A percentile compares a stretch with the other conserved stretches of the same genome.
phyloP scores from a whole-genome alignment of 1,140 invertebrate genomes.

The Psix sp. region DNA sequence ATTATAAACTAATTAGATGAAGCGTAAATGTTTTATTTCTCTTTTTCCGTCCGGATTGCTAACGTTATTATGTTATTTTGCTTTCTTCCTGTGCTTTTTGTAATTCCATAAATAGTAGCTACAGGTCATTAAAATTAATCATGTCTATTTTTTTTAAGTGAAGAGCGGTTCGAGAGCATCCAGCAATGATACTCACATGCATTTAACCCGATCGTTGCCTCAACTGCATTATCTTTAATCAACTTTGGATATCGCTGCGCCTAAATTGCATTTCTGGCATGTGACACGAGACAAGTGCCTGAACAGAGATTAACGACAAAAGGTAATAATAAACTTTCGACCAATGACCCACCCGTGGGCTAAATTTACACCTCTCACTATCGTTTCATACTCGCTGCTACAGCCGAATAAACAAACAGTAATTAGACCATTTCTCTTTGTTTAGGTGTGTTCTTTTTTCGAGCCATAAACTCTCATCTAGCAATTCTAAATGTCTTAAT shows the following conservation, averaged over 20 bases:
- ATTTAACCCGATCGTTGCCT: conserved; percentile 36
- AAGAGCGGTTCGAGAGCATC: conserved; percentile 18
- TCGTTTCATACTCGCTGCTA: too few relatives aligned
- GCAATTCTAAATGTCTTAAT: too few relatives aligned
- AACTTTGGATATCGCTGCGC: conserved; percentile 41
- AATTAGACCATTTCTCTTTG: too few relatives aligned
- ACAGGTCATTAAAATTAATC: conserved; percentile 29
- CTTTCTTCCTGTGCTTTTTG: conserved; percentile 3
- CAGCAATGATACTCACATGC: conserved; percentile 25
- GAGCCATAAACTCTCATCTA: too few relatives aligned
- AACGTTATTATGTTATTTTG: not conserved
- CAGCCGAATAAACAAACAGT: too few relatives aligned
- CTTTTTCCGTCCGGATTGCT: conserved; percentile 11
- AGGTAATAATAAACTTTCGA: too few relatives aligned
- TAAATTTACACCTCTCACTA: too few relatives aligned
- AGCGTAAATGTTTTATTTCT: conserved; percentile 35
- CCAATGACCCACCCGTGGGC: too few relatives aligned
- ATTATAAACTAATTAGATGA: conserved; percentile 43
- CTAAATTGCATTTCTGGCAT: conserved; percentile 47
- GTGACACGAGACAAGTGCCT: conserved; percentile 48
- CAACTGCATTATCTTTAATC: conserved; percentile 38
- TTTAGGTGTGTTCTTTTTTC: too few relatives aligned
- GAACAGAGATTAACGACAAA: conserved; percentile 31
- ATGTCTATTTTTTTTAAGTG: conserved; percentile 33
- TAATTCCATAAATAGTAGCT: not conserved